phyloP scores from a whole-genome alignment of 2,888 invertebrate genomes.

The Portevinia maculata region DNA sequence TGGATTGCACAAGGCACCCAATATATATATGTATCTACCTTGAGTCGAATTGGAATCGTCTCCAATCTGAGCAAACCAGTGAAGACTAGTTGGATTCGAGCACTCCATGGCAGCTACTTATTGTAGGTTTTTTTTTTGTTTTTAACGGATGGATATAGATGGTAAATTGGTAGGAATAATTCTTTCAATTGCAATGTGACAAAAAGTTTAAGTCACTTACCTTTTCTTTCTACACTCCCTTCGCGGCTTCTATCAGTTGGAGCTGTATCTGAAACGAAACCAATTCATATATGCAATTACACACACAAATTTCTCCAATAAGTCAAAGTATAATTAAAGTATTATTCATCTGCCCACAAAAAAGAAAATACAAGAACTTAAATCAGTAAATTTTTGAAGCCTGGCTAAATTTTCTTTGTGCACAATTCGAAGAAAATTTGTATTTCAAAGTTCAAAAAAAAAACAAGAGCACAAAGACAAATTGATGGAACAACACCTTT shows the following conservation, averaged over 20 bases:
- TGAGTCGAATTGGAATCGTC: conserved; percentile 79
- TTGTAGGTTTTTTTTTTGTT: conserved; percentile 12
- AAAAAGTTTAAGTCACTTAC: conserved; percentile 75
- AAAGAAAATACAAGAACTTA: conserved; percentile 17
- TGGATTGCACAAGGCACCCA: conserved; percentile 29
- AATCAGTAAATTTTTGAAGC: background rate
- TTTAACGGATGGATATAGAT: conserved; percentile 11
- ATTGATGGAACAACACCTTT: conserved; percentile 62
- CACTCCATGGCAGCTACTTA: conserved; percentile 74
- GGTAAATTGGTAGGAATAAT: too few species aligned
- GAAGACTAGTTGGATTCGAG: conserved; percentile 79
- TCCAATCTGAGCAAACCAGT: conserved; percentile 83
- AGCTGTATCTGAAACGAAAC: conserved; percentile 79
- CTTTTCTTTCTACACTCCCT: conserved; percentile 82
- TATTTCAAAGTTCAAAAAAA: conserved; percentile 9
- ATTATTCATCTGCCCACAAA: conserved; percentile 33
- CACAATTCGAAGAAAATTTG: conserved; percentile 12
- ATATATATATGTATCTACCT: conserved; percentile 76
- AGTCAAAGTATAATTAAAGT: conserved; percentile 40
- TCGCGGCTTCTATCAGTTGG: conserved; percentile 82
- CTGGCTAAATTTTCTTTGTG: conserved; percentile 11
- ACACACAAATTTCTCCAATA: conserved; percentile 49
- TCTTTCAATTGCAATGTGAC: too few species aligned
- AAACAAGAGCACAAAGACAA: conserved; percentile 50
- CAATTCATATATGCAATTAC: conserved; percentile 49